Evolutionary conservation across 2,113 vertebrate genomes (phyloP).

Genomic region (Hyla sarda): DNA sequence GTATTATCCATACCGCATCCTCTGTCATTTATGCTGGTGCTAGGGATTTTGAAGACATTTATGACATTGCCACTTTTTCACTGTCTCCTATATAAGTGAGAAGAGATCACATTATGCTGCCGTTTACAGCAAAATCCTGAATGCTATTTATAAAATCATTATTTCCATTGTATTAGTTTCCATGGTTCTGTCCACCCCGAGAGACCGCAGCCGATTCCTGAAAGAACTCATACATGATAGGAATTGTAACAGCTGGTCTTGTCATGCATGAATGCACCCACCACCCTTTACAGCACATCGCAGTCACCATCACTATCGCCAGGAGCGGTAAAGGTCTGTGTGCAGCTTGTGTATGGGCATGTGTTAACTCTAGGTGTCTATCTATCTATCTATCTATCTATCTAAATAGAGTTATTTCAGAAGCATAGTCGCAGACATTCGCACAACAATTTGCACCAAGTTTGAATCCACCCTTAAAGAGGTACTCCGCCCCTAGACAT

Average conservation of each 20-base stretch:
- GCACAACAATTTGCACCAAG: too few relatives aligned
- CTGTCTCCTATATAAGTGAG: neutral
- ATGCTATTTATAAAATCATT: neutral
- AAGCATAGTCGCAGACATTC: too few relatives aligned
- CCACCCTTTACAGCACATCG: neutral
- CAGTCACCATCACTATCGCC: neutral
- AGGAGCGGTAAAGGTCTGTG: neutral
- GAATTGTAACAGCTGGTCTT: conserved; percentile 25
- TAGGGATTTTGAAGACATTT: neutral
- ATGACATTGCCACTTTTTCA: neutral
- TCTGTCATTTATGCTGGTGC: neutral
- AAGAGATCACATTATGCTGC: neutral
- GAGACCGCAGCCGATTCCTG: neutral
- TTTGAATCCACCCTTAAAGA: too few relatives aligned
- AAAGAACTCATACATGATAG: neutral
- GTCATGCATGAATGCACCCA: neutral
- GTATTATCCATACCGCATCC: neutral
- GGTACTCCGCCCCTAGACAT: too few relatives aligned
- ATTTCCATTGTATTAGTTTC: conserved; percentile 12
- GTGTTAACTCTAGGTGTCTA: neutral
- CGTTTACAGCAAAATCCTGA: neutral
- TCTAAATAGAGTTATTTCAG: too few relatives aligned
- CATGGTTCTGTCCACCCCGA: conserved; percentile 5
- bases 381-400: neutral
- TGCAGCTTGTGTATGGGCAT: neutral